phyloP scores from a whole-genome alignment of 2,888 invertebrate genomes.

The Lydus trimaculatus region DNA sequence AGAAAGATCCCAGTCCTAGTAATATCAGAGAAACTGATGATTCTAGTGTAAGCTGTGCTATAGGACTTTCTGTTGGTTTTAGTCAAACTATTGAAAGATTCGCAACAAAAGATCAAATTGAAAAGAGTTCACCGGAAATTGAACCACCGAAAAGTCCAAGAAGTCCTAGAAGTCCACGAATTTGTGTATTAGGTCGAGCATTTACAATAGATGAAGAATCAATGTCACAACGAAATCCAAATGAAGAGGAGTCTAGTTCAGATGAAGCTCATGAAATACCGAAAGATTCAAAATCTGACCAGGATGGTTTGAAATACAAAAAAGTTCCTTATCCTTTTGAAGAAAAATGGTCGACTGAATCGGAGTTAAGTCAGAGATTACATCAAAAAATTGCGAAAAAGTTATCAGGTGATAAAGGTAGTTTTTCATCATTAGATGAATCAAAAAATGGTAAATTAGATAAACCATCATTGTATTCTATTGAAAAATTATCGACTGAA shows the following conservation, averaged over 20 bases:
- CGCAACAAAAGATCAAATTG: constrained; percentile 70
- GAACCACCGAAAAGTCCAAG: constrained; percentile 51
- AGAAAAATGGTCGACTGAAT: constrained; percentile 61
- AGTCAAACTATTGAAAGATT: constrained; percentile 76
- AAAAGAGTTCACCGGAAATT: constrained; percentile 53
- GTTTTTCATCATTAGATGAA: constrained; percentile 57
- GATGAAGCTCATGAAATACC: constrained; percentile 56
- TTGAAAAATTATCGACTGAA: constrained; percentile 65
- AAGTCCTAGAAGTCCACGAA: constrained; percentile 57
- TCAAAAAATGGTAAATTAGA: constrained; percentile 52
- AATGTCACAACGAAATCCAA: constrained; percentile 43
- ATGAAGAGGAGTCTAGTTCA: constrained; percentile 47
- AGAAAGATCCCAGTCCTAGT: constrained; percentile 71
- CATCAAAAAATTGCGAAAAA: constrained; percentile 58
- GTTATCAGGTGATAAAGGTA: constrained; percentile 57
- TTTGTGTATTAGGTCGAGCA: constrained; percentile 58
- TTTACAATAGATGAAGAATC: constrained; percentile 61
- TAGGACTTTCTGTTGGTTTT: constrained; percentile 79
- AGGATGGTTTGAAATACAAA: constrained; percentile 43
- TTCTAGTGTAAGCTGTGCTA: constrained; percentile 80
- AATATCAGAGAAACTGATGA: constrained; percentile 71
- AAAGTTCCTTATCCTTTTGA: constrained; percentile 59
- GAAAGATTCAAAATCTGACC: constrained; percentile 48
- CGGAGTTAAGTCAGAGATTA: constrained; percentile 56
- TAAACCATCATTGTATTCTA: constrained; percentile 52